These are phyloP conservation scores for Acanthopagrus latus DNA, from an alignment of 2,797 vertebrate genomes.

Conservation along the genomic window DNA sequence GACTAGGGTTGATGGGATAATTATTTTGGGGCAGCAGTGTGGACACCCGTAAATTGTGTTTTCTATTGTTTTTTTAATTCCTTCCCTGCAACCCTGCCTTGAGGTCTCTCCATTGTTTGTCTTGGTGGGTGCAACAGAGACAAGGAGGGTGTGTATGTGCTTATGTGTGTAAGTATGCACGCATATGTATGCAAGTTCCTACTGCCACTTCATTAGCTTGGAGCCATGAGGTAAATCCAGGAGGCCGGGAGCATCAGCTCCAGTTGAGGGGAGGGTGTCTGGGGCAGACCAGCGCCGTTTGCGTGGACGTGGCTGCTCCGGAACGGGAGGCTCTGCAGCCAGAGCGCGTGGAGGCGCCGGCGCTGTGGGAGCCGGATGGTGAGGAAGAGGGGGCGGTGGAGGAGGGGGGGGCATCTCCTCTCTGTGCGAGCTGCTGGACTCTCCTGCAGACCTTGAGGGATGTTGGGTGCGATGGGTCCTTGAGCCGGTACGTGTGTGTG, in stretches of 20 bases:
- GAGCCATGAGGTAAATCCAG: slow-evolving; percentile 87
- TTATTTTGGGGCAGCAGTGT: slow-evolving; percentile 66
- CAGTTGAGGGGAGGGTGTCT: slow-evolving; percentile 70
- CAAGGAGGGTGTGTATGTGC: slow-evolving; percentile 82
- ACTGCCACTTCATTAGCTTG: slow-evolving; percentile 86
- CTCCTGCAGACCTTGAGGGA: slow-evolving; percentile 56
- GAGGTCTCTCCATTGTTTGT: slow-evolving; percentile 80
- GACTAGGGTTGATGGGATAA: slow-evolving; percentile 17
- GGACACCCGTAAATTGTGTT: slow-evolving; percentile 73
- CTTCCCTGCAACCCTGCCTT: slow-evolving; percentile 85
- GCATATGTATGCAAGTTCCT: slow-evolving; percentile 66
- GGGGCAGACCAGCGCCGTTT: slow-evolving; percentile 89
- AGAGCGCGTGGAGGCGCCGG: slow-evolving; percentile 41
- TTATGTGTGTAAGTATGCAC: slow-evolving; percentile 48
- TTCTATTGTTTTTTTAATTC: slow-evolving; percentile 63
- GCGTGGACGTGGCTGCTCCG: slow-evolving; percentile 72
- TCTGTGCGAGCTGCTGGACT: slow-evolving; percentile 70
- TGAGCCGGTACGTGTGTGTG: slow-evolving; percentile 61
- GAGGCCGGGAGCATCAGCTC: slow-evolving; percentile 68
- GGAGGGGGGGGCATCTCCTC: slow-evolving; percentile 81
- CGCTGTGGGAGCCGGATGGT: slow-evolving; percentile 54
- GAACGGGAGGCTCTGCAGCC: slow-evolving; percentile 48
- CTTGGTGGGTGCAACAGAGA: slow-evolving; percentile 78
- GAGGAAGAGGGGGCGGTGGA: slow-evolving; percentile 77
- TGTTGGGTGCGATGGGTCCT: slow-evolving; percentile 66